Conservation (phyloP, 2,113 vertebrate species). For the Prolemur simus region DNA sequence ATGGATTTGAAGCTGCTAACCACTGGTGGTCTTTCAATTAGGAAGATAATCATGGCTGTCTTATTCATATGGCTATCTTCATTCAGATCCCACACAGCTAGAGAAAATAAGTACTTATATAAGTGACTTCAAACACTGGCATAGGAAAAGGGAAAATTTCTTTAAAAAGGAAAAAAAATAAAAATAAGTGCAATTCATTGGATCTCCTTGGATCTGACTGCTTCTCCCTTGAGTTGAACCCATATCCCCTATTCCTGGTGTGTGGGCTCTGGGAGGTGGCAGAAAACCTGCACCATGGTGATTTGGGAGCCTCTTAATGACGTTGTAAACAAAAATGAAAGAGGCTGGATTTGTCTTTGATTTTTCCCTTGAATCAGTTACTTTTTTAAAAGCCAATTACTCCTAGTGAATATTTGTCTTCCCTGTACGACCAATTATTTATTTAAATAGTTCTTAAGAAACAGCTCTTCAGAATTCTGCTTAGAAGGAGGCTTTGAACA, state of each 20-base stretch:
- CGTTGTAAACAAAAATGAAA: conserved; percentile 44
- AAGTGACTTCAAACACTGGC: background rate
- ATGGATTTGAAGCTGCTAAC: background rate
- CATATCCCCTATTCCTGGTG: rapidly evolving
- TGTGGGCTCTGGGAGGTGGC: background rate
- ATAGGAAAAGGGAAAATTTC: background rate
- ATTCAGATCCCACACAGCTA: background rate
- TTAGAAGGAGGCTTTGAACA: conserved; percentile 79
- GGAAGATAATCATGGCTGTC: background rate
- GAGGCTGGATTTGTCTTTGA: conserved; percentile 29
- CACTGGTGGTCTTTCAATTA: background rate
- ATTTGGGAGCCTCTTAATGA: background rate
- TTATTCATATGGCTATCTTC: background rate
- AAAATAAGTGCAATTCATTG: background rate
- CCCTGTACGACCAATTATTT: conserved; percentile 41
- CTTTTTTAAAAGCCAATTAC: conserved; percentile 47
- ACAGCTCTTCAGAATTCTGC: conserved; percentile 78
- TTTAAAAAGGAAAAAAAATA: background rate
- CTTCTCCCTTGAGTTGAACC: background rate
- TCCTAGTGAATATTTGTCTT: conserved; percentile 56
- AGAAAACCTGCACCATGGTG: background rate
- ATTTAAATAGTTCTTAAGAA: conserved; percentile 74
- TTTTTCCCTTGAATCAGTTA: conserved; percentile 49
- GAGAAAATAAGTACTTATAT: background rate
- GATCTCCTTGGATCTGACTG: background rate